Base-by-base conservation (phyloP, 2,113 vertebrate species). In the Hippopotamus amphibius region DNA sequence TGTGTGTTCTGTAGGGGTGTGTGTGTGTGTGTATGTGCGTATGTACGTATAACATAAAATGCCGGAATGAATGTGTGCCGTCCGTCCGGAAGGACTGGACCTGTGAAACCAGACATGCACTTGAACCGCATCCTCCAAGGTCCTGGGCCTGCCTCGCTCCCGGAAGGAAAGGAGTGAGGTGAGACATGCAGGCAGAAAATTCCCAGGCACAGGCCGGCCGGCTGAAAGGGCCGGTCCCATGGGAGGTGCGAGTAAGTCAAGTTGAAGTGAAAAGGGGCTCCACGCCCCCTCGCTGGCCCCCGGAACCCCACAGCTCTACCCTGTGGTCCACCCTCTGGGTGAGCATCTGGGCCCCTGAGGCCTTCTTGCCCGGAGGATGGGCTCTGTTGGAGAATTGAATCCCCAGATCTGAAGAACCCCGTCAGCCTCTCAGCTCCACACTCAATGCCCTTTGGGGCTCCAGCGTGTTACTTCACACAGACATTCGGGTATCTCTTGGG, bases 221-320 rank as follows among this genome's bases (percentile, higher is more conserved):
- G 53, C 16, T 11, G 13, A 7, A 5, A 77, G 46, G 15, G 37
- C 50, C 37, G 6, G 0, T 5, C n/a, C 21, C 6, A 0, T 1
- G 7, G 57, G 14, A 33, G 21, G 41, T 7, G 4, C 84, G 0
- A 13, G 63, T 48, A 7, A 4, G 7, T 3, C 48, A 1, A 7
- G 24, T 28, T 2, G 0, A 48, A 17, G 19, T 14, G 65, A 24
- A 8, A 63, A 1, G 4, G 41, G 7, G 50, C 41, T 24, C 24
- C 37, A 14, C 0, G 2, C n/a, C 8, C 11, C 11, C 50, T 80
- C 2, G 0, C n/a, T 24, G 28, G 41, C 41, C 46, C 15, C 69
- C 10, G 0, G 30, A 33, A 65, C 22, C 33, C 17, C 37, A 1
- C 0, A 0, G 26, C 6, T 24, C 30, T 28, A 24, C 12, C 43